Conservation (phyloP, 2,113 vertebrate genomes). For the Marmota monax region DNA sequence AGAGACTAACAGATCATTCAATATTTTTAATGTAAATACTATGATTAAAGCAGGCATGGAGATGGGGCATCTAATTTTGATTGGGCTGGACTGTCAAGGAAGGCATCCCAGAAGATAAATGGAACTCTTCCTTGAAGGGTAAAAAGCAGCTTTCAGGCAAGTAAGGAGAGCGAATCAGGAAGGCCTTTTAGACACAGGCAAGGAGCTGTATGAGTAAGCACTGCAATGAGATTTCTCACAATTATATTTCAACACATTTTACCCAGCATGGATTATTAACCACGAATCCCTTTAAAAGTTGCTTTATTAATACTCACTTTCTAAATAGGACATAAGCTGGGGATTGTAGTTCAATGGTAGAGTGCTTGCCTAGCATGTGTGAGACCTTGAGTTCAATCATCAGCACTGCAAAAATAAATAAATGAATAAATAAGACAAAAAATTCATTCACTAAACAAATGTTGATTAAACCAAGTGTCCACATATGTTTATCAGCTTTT, state of each 20-base stretch:
- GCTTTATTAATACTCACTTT: conserved; percentile 2
- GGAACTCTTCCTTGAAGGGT: not conserved
- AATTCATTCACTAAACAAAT: conserved; percentile 34
- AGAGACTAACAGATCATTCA: not conserved
- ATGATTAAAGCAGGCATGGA: not conserved
- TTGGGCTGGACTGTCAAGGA: not conserved
- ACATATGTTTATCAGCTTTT: not conserved
- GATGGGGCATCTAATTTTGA: not conserved
- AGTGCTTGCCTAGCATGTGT: no score
- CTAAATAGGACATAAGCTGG: not conserved
- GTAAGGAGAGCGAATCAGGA: not conserved
- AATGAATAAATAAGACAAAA: not conserved
- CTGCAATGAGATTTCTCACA: not conserved
- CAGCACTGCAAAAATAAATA: no score
- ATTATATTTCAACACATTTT: not conserved
- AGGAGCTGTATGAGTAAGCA: not conserved
- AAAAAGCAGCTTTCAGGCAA: not conserved
- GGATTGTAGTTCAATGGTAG: no score
- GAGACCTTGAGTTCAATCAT: no score
- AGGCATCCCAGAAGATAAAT: not conserved
- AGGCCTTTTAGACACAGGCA: not conserved
- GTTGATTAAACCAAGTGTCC: not conserved
- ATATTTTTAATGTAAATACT: not conserved
- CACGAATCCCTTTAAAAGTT: not conserved
- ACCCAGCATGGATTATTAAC: not conserved